phyloP scores from a whole-genome alignment of 2,797 vertebrate species.

The Chelmon rostratus region DNA sequence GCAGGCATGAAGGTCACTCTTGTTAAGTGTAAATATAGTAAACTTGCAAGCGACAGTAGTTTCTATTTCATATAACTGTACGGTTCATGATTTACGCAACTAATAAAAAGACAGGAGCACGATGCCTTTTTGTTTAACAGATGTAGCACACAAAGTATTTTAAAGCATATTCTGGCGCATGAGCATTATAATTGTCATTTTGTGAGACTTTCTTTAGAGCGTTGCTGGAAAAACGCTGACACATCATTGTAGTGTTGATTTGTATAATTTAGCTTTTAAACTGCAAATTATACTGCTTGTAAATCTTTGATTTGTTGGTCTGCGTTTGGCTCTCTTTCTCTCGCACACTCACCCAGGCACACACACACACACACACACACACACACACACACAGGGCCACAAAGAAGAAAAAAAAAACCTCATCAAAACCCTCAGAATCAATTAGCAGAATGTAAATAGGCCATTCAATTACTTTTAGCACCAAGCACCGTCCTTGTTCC shows the following conservation, averaged over 20 bases:
- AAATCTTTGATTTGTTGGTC: constrained; percentile 4
- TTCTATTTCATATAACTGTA: background rate
- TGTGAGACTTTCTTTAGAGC: background rate
- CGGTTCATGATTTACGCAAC: background rate
- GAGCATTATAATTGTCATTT: background rate
- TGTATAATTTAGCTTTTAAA: background rate
- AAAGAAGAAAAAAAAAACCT: constrained; percentile 11
- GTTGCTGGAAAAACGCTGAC: background rate
- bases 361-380: constrained; percentile 5
- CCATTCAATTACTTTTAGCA: constrained; percentile 75
- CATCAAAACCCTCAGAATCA: constrained; percentile 71
- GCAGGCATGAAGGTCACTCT: constrained; percentile 2
- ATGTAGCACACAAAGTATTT: background rate
- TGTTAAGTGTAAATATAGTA: background rate
- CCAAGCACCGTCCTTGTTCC: constrained; percentile 48
- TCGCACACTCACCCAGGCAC: background rate
- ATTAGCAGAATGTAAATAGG: constrained; percentile 78
- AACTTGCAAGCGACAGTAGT: background rate
- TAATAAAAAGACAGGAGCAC: background rate
- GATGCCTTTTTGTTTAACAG: background rate
- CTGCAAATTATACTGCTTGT: background rate
- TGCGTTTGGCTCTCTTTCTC: background rate
- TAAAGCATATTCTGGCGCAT: background rate
- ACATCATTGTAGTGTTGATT: background rate
- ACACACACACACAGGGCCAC: background rate